Percentiles rank a stretch among this genome's conserved stretches.
Conservation (phyloP, 2,113 vertebrate genomes). For the Cettia cetti region DNA sequence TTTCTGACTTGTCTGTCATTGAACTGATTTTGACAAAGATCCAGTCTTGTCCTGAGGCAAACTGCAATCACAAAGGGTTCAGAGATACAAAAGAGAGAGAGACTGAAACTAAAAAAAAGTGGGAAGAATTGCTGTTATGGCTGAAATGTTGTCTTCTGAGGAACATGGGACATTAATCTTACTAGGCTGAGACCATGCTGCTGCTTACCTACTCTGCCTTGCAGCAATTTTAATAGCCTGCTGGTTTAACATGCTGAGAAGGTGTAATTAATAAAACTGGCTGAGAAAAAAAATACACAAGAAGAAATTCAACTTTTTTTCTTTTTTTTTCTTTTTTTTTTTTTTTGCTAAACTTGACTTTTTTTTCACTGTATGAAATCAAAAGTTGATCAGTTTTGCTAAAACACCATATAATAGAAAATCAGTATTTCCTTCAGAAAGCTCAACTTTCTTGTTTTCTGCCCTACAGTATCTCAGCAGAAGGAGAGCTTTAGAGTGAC, state of each 20-base stretch:
- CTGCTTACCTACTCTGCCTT: slow-evolving; percentile 50
- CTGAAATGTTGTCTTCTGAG: slow-evolving; percentile 27
- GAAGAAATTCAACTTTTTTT: background rate
- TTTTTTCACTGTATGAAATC: background rate
- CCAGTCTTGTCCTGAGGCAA: background rate
- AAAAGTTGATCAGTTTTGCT: background rate
- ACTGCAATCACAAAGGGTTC: background rate
- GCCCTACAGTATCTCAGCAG: background rate
- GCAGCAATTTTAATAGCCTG: slow-evolving; percentile 47
- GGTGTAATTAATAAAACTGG: slow-evolving; percentile 58
- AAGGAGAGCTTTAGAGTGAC: background rate
- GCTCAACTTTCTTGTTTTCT: background rate
- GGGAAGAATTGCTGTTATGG: slow-evolving; percentile 8
- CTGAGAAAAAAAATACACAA: background rate
- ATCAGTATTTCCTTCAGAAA: background rate
- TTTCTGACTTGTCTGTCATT: background rate
- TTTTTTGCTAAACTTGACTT: background rate
- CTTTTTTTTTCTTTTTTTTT: too few species aligned
- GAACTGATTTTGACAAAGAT: slow-evolving; percentile 38
- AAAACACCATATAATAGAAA: background rate
- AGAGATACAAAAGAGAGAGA: background rate
- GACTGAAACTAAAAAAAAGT: background rate
- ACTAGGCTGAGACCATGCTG: background rate
- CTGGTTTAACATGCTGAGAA: slow-evolving; percentile 54
- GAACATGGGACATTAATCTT: slow-evolving; percentile 46